Conservation (phyloP, 1,140 invertebrate species). For the Prorops nasuta region DNA sequence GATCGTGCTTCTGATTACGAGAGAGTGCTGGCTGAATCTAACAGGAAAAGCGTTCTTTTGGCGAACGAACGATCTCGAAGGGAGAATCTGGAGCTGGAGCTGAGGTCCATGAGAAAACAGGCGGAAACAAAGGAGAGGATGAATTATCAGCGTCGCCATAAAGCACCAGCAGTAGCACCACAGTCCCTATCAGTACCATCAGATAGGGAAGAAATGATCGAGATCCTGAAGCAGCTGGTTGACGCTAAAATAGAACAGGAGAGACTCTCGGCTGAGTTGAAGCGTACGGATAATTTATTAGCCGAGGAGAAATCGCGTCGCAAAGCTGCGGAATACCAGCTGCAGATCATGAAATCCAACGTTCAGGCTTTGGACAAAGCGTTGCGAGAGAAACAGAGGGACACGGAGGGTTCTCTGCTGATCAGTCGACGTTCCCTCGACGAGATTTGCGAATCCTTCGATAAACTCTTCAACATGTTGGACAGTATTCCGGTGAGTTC, state of each 20-base stretch:
- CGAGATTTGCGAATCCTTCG: conserved; percentile 42
- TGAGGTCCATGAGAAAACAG: too few species aligned
- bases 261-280: conserved; percentile 22
- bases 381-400: conserved; percentile 35
- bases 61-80: too few species aligned
- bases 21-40: too few species aligned
- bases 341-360: conserved; percentile 30
- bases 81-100: too few species aligned
- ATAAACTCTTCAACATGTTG: conserved; percentile 27
- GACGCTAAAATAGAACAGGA: conserved; percentile 23
- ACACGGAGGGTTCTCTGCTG: conserved; percentile 37
- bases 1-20: too few species aligned
- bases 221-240: conserved; percentile 18
- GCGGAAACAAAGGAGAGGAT: too few species aligned
- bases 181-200: too few species aligned
- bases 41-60: too few species aligned
- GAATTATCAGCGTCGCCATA: too few species aligned
- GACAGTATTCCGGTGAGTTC: conserved; percentile 30
- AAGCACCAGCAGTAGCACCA: too few species aligned
- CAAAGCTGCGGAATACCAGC: conserved; percentile 37
- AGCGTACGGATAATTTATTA: conserved; percentile 20
- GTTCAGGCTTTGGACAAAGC: conserved; percentile 35
- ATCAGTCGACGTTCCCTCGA: conserved; percentile 44
- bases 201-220: too few species aligned
- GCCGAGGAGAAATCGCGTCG: conserved; percentile 37